A percentile compares a stretch with the other conserved stretches of the same genome.
Conservation (phyloP, 1,140 invertebrate species). For the Calliphora vicina region DNA sequence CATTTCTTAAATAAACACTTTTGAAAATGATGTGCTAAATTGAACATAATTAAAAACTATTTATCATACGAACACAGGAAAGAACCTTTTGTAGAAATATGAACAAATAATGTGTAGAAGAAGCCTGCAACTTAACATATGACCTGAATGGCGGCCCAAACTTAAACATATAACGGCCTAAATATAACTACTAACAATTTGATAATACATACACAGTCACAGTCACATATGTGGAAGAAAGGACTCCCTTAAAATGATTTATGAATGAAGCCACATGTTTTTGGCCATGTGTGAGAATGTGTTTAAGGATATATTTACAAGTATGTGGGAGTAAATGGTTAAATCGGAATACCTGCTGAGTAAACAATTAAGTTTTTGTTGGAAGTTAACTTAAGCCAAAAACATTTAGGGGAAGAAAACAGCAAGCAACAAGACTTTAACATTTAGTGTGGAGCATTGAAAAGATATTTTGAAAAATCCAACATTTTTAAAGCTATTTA, state of each 20-base stretch:
- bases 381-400: background rate
- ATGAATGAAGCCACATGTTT: background rate
- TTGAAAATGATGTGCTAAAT: conserved; percentile 24
- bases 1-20: background rate
- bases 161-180: background rate
- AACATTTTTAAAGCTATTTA: too few relatives aligned
- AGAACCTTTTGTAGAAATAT: background rate
- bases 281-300: background rate
- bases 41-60: conserved; percentile 30
- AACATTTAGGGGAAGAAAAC: background rate
- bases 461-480: too few relatives aligned
- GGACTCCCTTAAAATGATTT: background rate
- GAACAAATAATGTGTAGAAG: background rate
- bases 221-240: background rate
- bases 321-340: background rate
- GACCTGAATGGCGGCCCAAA: background rate
- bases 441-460: background rate
- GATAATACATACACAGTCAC: background rate
- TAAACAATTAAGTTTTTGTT: conserved; percentile 27
- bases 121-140: background rate
- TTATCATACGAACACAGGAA: conserved; percentile 1
- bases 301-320: background rate
- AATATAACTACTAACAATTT: background rate
- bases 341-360: conserved; percentile 1
- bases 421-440: background rate